Conservation (phyloP, 2,797 vertebrate species). For the Eleutherodactylus coqui region DNA sequence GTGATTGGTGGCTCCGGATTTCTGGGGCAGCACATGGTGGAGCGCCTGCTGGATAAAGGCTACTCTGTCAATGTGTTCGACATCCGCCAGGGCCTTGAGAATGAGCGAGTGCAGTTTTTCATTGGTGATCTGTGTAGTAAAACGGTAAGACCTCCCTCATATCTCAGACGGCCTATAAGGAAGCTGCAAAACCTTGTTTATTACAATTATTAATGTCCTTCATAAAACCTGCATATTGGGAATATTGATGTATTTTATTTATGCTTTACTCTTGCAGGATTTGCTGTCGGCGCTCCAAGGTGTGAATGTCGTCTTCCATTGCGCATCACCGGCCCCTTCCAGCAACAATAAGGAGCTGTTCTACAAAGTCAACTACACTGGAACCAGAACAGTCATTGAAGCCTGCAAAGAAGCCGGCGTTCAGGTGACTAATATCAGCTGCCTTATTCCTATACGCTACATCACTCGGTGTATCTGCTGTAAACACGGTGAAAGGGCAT, state of each 20-base stretch:
- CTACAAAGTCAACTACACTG: conserved; percentile 87
- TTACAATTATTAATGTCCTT: too few relatives aligned
- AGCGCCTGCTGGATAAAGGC: conserved; percentile 85
- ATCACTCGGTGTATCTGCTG: too few relatives aligned
- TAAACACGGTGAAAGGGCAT: too few relatives aligned
- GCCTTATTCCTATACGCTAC: too few relatives aligned
- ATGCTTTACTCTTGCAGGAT: conserved; percentile 77
- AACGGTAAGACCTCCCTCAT: conserved; percentile 85
- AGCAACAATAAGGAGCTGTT: conserved; percentile 88
- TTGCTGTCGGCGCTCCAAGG: conserved; percentile 85
- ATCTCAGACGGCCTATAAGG: too few relatives aligned
- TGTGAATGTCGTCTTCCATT: conserved; percentile 89
- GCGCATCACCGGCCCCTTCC: conserved; percentile 89
- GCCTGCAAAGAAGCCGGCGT: conserved; percentile 89
- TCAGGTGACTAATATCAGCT: conserved; percentile 87
- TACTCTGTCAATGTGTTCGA: conserved; percentile 91
- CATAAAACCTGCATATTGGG: too few relatives aligned
- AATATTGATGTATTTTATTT: too few relatives aligned
- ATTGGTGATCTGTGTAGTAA: conserved; percentile 90
- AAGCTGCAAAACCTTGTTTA: too few relatives aligned
- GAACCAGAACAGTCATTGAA: conserved; percentile 85
- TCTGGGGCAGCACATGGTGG: conserved; percentile 92
- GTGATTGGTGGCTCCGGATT: conserved; percentile 95
- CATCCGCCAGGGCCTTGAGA: conserved; percentile 83
- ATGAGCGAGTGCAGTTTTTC: conserved; percentile 83